Percentiles rank a stretch among this genome's conserved stretches.
Evolutionary conservation across 2,888 invertebrate species (phyloP).

Genomic region (Belgica antarctica): DNA sequence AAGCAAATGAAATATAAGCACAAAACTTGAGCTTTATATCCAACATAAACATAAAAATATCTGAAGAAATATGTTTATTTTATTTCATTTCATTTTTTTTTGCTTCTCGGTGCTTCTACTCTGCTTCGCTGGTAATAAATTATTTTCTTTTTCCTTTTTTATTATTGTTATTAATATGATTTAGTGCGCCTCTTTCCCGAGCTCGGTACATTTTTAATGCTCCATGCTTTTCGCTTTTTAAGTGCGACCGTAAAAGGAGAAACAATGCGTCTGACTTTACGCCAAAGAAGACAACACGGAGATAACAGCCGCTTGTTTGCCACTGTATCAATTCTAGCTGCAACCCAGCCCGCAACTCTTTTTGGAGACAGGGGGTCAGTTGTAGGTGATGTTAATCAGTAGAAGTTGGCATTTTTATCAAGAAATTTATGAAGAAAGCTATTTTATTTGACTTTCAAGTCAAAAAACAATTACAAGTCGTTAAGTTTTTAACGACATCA

Average conservation of each 20-base stretch:
- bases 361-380: no score
- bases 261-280: no score
- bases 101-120: no score
- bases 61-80: slow-evolving; percentile 43
- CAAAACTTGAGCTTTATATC: slow-evolving; percentile 37
- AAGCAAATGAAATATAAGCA: slow-evolving; percentile 44
- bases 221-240: slow-evolving; percentile 15
- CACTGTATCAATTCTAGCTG: slow-evolving; percentile 1
- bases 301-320: neutral
- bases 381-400: no score
- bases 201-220: slow-evolving; percentile 27
- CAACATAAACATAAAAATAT: slow-evolving; percentile 41
- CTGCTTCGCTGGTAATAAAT: slow-evolving; percentile 37
- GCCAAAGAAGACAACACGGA: neutral
- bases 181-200: slow-evolving; percentile 31
- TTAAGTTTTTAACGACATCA: no score
- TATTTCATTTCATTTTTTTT: slow-evolving; percentile 43
- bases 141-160: slow-evolving; percentile 33
- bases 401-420: no score
- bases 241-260: slow-evolving; percentile 1
- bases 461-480: no score
- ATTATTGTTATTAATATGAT: slow-evolving; percentile 43
- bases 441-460: no score
- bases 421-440: no score
- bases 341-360: no score